phyloP scores from a whole-genome alignment of 2,113 vertebrate genomes.

The Struthidea cinerea region DNA sequence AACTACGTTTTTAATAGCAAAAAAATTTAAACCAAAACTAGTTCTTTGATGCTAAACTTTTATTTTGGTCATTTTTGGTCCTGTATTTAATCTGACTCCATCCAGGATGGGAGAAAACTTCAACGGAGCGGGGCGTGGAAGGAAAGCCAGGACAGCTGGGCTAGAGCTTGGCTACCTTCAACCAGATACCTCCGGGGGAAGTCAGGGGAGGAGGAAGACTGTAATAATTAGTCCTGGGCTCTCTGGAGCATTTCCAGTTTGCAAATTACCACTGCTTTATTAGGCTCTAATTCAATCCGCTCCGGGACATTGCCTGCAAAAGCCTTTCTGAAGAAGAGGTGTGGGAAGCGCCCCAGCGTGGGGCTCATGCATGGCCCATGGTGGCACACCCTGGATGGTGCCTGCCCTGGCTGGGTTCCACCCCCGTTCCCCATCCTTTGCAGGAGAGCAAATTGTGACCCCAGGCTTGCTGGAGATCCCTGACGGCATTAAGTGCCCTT shows the following conservation, averaged over 20 bases:
- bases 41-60: background rate
- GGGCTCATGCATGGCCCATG: background rate
- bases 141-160: background rate
- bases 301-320: background rate
- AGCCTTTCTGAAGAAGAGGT: background rate
- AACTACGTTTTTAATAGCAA: background rate
- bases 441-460: background rate
- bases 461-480: background rate
- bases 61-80: background rate
- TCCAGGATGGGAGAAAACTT: background rate
- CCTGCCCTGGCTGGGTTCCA: background rate
- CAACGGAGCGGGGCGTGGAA: accelerated
- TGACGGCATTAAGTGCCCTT: background rate
- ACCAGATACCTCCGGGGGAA: background rate
- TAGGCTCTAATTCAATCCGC: slow-evolving; percentile 5
- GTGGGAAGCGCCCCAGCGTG: background rate
- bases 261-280: slow-evolving; percentile 40
- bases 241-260: slow-evolving; percentile 35
- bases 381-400: background rate
- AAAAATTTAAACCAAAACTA: background rate
- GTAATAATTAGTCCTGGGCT: slow-evolving; percentile 15
- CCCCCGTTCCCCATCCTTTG: background rate
- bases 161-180: background rate
- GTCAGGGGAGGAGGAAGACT: background rate
- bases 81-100: background rate